Base-by-base conservation (phyloP, 2,797 vertebrate genomes). In the Poeciliopsis infans region DNA sequence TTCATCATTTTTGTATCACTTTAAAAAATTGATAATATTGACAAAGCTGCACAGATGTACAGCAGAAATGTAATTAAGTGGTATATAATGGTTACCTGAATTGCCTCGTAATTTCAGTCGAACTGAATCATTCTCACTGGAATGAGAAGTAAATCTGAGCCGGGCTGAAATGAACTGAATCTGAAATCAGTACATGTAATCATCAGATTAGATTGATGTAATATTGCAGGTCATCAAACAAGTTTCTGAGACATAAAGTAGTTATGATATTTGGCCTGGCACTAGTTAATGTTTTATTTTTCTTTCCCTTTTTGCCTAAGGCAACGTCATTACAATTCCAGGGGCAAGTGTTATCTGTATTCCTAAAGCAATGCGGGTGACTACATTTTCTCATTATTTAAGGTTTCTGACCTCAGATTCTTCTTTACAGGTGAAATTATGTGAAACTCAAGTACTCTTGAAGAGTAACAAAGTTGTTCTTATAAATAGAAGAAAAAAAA, bases 291-390 rank as follows among this genome's bases (percentile, higher is more conserved):
- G 68, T 82, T 13, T 80, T 5, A 2, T 59, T 11, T 59, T 55
- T 72, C 11, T 33, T 79, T 25, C 23, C 16, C 28, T 36, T 33
- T 78, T n/a, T 79, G 79, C 77, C 68, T 53, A 28, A 39, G 82
- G 87, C 84, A 81, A 85, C 36, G 31, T n/a, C 72, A 78, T 78
- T 70, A 75, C 59, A 80, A 75, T 81, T 88, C 79, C 73, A 76
- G 66, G 75, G 66, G 20, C 66, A 69, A 69, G 13, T 8, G 43
- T 31, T 20, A 20, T 36, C 31, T 59, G 13, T 43, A 51, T 69
- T 23, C 79, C 79, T 83, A 75, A n/a, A 80, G 57, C 47, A 66
- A 69, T 25, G 1, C 45, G 53, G 71, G 72, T 76, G 46, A 70
- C 82, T 46, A 69, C 78, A 83, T 77, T 57, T 43, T 73, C 51